These are phyloP conservation scores for Melieria omissa DNA, from an alignment of 2,888 invertebrate genomes.

Conservation along the genomic window DNA sequence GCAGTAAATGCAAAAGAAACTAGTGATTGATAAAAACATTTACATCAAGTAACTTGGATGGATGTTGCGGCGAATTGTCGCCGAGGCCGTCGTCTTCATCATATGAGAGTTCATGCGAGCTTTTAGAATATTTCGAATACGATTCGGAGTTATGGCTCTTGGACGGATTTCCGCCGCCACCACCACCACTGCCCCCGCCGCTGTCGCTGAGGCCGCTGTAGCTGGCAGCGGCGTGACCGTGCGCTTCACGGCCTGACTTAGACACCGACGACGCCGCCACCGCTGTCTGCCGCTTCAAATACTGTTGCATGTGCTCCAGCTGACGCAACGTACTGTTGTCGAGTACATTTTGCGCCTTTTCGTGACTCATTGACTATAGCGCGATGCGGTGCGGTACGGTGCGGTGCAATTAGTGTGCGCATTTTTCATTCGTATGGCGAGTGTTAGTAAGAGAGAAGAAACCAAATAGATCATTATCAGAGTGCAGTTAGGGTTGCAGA, in stretches of 20 bases:
- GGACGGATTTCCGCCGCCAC: conserved; percentile 24
- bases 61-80: conserved; percentile 56
- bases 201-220: conserved; percentile 25
- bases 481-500: too few species aligned
- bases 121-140: conserved; percentile 54
- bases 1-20: background rate
- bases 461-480: too few species aligned
- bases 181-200: conserved; percentile 44
- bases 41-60: conserved; percentile 60
- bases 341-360: conserved; percentile 56
- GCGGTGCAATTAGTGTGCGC: too few species aligned
- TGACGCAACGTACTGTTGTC: conserved; percentile 66
- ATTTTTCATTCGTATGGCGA: too few species aligned
- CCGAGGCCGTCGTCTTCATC: conserved; percentile 49
- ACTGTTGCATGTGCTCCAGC: conserved; percentile 72
- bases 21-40: conserved; percentile 29
- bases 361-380: conserved; percentile 56
- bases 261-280: conserved; percentile 33
- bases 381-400: background rate
- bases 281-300: conserved; percentile 67
- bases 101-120: conserved; percentile 53
- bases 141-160: conserved; percentile 39
- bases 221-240: conserved; percentile 28
- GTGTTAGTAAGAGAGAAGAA: too few species aligned
- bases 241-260: conserved; percentile 32